Conservation (phyloP, 2,888 invertebrate species). For the Sphinx pinastri region DNA sequence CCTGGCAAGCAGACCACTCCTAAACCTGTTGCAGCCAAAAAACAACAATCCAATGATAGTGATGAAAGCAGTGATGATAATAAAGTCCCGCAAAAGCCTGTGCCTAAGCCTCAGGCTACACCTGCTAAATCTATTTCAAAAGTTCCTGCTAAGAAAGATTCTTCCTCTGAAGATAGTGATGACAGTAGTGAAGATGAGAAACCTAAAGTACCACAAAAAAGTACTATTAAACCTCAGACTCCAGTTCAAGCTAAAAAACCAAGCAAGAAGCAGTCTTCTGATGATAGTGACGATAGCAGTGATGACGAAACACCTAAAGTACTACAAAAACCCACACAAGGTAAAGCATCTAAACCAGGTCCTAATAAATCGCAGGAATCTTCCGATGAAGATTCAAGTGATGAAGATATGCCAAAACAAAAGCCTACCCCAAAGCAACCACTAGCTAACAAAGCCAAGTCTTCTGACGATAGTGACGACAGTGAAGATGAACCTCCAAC, state of each 20-base stretch:
- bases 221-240: slow-evolving; percentile 43
- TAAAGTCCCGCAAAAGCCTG: slow-evolving; percentile 42
- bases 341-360: slow-evolving; percentile 32
- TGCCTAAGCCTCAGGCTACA: slow-evolving; percentile 41
- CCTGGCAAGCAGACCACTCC: neutral
- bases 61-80: slow-evolving; percentile 36
- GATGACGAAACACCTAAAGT: slow-evolving; percentile 51
- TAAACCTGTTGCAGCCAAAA: slow-evolving; percentile 32
- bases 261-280: slow-evolving; percentile 54
- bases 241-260: slow-evolving; percentile 34
- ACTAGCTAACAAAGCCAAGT: slow-evolving; percentile 40
- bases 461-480: slow-evolving; percentile 46
- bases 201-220: slow-evolving; percentile 49
- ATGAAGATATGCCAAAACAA: slow-evolving; percentile 53
- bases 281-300: slow-evolving; percentile 54
- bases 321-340: slow-evolving; percentile 38
- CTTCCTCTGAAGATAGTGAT: slow-evolving; percentile 63
- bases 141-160: slow-evolving; percentile 50
- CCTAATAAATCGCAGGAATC: slow-evolving; percentile 42
- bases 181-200: slow-evolving; percentile 59
- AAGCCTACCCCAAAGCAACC: slow-evolving; percentile 38
- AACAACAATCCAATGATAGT: slow-evolving; percentile 53
- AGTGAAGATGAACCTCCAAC: slow-evolving; percentile 51
- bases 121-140: slow-evolving; percentile 42
- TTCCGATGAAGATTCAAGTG: slow-evolving; percentile 48